Conservation (phyloP, 2,888 invertebrate species). For the Cacoxenus indagator region DNA sequence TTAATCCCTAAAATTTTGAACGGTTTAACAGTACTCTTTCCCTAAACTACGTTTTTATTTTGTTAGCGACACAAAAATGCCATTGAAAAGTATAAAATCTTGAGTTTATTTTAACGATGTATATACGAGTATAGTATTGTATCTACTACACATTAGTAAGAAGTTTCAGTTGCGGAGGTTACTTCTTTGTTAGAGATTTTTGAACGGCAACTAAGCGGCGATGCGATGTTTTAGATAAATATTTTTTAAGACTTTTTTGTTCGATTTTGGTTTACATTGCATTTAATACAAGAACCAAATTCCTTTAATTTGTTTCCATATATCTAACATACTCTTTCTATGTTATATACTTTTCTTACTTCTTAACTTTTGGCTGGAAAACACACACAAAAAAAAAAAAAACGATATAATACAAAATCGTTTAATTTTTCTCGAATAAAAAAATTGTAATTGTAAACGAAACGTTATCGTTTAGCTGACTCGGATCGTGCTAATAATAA, state of each 20-base stretch:
- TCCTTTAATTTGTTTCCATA: constrained; percentile 5
- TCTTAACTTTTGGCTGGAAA: constrained; percentile 1
- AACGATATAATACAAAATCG: constrained; percentile 8
- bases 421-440: constrained; percentile 4
- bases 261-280: neutral
- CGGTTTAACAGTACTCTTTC: neutral
- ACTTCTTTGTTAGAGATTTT: no score
- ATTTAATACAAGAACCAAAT: neutral
- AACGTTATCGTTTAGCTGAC: constrained; percentile 60
- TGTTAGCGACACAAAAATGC: constrained; percentile 29
- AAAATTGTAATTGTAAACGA: constrained; percentile 26
- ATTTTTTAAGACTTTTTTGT: neutral
- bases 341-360: constrained; percentile 19
- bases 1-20: neutral
- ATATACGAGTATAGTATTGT: neutral
- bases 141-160: neutral
- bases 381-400: constrained; percentile 12
- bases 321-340: constrained; percentile 11
- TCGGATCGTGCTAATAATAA: constrained; percentile 76
- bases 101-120: neutral
- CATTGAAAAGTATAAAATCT: neutral
- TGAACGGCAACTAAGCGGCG: no score
- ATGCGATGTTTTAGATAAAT: neutral
- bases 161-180: neutral
- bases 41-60: neutral